phyloP scores from a whole-genome alignment of 2,888 invertebrate species.

The Trachelus troglodyta region DNA sequence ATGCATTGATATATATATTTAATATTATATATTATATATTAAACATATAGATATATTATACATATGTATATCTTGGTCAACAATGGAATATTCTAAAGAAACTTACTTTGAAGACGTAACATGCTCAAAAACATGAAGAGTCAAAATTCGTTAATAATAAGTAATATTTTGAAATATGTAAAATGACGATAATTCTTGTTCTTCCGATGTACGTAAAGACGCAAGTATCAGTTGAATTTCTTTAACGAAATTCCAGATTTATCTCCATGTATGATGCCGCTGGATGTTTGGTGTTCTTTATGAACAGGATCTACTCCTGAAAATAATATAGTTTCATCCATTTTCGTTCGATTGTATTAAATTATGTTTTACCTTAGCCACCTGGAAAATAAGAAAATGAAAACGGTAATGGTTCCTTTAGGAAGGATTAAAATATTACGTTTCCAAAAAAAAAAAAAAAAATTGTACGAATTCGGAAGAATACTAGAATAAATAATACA shows the following conservation, averaged over 20 bases:
- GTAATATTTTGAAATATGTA: conserved; percentile 26
- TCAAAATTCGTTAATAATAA: conserved; percentile 21
- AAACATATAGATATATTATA: not conserved
- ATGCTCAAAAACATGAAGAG: conserved; percentile 49
- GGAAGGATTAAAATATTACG: too few species aligned
- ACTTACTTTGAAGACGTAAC: conserved; percentile 49
- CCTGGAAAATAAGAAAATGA: too few species aligned
- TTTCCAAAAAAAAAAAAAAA: too few species aligned
- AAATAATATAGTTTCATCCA: too few species aligned
- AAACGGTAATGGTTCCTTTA: too few species aligned
- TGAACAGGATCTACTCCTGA: too few species aligned
- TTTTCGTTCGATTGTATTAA: too few species aligned
- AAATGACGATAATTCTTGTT: conserved; percentile 23
- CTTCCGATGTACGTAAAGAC: not conserved
- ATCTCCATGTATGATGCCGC: too few species aligned
- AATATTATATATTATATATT: conserved; percentile 34
- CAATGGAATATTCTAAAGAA: conserved; percentile 55
- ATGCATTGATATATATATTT: conserved; percentile 38
- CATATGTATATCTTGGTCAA: conserved; percentile 47
- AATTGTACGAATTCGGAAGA: too few species aligned
- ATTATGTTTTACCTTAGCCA: too few species aligned
- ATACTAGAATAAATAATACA: too few species aligned
- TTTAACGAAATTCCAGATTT: not conserved
- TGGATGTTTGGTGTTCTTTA: too few species aligned
- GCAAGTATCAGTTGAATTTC: not conserved